Evolutionary conservation across 2,113 vertebrate genomes (phyloP), one percentile per base, ranked within the genome.

Genomic region (Actenoides hombroni): DNA sequence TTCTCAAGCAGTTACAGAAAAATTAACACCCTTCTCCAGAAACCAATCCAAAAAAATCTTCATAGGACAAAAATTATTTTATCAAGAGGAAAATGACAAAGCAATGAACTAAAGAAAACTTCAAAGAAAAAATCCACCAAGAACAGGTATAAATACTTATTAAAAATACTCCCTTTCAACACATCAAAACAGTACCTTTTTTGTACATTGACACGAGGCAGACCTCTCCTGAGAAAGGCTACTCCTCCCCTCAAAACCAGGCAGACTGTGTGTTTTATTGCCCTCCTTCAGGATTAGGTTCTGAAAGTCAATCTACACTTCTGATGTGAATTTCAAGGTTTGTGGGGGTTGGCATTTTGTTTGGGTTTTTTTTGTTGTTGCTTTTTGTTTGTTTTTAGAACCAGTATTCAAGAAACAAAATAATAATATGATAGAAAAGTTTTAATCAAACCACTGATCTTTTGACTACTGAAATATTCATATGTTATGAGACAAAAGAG

Each of bases 141-240:
- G 13, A 90, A 65, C 0, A 76, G 8, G 29, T 28, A 31, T 19
- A 59, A 83, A 48, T 20, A 23, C 16, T 39, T 48, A 57, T 56
- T 46, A 9, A 29, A 77, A 76, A 56, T 17, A 35, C 12, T 70
- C 16, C 23, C 40, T 51, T 77, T 83, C 49, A 69, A 29, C 19
- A 49, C 3, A 4, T 46, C 37, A 82, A 18, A 63, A 75, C 13
- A 88, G 25, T 11, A 13, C 20, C 25, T 53, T 69, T 78, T 57
- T 46, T 51, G 15, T 13, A 60, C 5, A 49, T 17, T 15, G 20
- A 56, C 29, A 37, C 0, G 0, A 65, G 20, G 53, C 63, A 65
- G 26, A 42, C 24, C 10, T 63, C 20, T 28, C 23, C 60, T 26
- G 31, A 86, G 13, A 12, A 12, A 60, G 11, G 14, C 19, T 59